Evolutionary conservation across 2,888 invertebrate genomes (phyloP), one percentile per base, ranked within the genome.

Genomic region (Pherbina coryleti): DNA sequence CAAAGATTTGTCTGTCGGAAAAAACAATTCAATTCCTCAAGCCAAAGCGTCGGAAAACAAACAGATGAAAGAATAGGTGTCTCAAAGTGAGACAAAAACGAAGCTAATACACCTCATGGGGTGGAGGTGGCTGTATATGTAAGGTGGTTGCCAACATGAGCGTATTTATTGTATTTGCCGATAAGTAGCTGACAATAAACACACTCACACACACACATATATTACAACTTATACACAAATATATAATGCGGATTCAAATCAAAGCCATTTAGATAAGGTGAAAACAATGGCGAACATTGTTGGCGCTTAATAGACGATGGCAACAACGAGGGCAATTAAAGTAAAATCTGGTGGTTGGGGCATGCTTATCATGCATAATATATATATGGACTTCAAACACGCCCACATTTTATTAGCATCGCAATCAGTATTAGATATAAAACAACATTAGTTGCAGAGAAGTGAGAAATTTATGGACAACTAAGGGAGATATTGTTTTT

Each of bases 241-340:
- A 77, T 3, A 22, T 14, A 66, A 49, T 31, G 55, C 31, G 67
- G 55, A 75, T 67, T 67, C 66, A 67, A 75, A 67, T 75, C 74
- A 55, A 75, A 71, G 70, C 62, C 76, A 77, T 79, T 79, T 72
- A 79, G 79, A 79, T 79, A 79, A 79, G 37, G 53, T 34, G 64
- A 44, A 74, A 66, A 51, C 25, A 74, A 64, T 64, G 49, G 64
- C 31, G 28, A 31, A 53, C 19, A 2, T 73, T 31, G 53, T n/a
- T 25, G 17, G 3, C 57, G 22, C 31, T 34, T 57, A 57, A 69
- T 53, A 31, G 55, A 22, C 55, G 22, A 55, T 22, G 22, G 19
- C 37, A 37, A 66, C 53, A 34, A 49, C 4, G 19, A 49, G 11
- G 5, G 66, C 66, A 66, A 34, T 28, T 31, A 34, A 11, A 66